These are phyloP conservation scores for Ips typographus DNA, from an alignment of 1,140 invertebrate species.

Conservation along the genomic window DNA sequence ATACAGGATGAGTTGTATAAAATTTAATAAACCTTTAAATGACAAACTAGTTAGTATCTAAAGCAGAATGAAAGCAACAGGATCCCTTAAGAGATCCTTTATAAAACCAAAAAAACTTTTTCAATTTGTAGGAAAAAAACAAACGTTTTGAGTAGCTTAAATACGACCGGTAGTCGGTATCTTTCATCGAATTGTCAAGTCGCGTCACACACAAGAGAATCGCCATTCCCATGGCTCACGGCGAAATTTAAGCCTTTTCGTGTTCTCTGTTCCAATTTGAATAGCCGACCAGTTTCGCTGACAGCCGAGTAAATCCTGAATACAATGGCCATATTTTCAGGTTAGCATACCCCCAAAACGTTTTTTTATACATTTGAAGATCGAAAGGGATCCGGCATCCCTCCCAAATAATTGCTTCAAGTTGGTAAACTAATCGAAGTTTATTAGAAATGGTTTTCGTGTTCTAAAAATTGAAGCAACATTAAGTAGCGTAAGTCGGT, in stretches of 20 bases:
- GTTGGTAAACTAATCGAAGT: background rate
- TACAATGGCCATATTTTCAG: conserved; percentile 35
- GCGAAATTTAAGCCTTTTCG: conserved; percentile 37
- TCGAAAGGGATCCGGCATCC: conserved; percentile 6
- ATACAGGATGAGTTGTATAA: no score
- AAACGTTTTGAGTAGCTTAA: conserved; percentile 17
- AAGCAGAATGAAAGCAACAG: no score
- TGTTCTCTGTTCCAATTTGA: conserved; percentile 36
- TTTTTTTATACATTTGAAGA: conserved; percentile 29
- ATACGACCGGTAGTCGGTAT: conserved; percentile 24
- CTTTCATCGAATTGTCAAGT: conserved; percentile 35
- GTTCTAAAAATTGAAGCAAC: background rate
- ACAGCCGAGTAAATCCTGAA: conserved; percentile 35
- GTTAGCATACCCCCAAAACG: conserved; percentile 33
- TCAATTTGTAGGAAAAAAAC: background rate
- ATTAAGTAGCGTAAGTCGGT: no score
- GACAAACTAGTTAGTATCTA: no score
- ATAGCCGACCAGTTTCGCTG: conserved; percentile 34
- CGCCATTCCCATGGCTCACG: conserved; percentile 28
- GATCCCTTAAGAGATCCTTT: no score
- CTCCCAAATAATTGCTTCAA: conserved; percentile 34
- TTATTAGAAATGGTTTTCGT: background rate
- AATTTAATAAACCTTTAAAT: no score
- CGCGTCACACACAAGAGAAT: conserved; percentile 23
- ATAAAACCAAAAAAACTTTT: no score